Evolutionary conservation across 2,888 invertebrate species (phyloP), one percentile per base, ranked within the genome.

Genomic region (Lochmaea crataegi): DNA sequence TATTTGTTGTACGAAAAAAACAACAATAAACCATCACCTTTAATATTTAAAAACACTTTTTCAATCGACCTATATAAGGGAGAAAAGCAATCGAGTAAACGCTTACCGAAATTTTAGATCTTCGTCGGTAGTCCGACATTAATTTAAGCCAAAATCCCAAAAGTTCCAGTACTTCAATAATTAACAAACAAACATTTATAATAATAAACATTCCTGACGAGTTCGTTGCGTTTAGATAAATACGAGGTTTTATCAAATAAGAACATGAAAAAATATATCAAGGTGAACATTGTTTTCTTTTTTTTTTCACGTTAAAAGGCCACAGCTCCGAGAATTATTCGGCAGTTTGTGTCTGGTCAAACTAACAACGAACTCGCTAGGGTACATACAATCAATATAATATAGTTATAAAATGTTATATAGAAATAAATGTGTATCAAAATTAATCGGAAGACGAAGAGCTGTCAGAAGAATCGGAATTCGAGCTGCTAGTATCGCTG

Each of bases 61-160:
- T 63, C 63, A 63, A 63, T 63, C 63, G 42, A 63, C 63, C 63
- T 63, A 63, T 7, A 18, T 6, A n/a, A 42, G 63, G 45, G 63
- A 63, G 63, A 63, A 63, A 63, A 42, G 22, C n/a, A 2, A 9
- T 53, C 16, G 0, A 9, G 0, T 18, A 48, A 53, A 53, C 16
- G 11, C 51, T 48, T 48, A 48, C 48, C 26, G 26, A 48, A 48
- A 53, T 53, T 18, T 16, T 9, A n/a, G 6, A 53, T 9, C 16
- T 16, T 16, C 16, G 11, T 6, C 9, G 51, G 1, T 16, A 16
- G 7, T 53, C 9, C 16, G 51, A 16, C 48, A n/a, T 48, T 14
- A 6, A 48, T n/a, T n/a, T 48, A 48, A 53, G 48, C 14, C 7
- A 48, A 12, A 14, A 11, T 12, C 48, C 48, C 48, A 48, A 48